A percentile compares a stretch with the other conserved stretches of the same genome.
phyloP scores from a whole-genome alignment of 2,888 invertebrate species.

The Tinea trinotella region DNA sequence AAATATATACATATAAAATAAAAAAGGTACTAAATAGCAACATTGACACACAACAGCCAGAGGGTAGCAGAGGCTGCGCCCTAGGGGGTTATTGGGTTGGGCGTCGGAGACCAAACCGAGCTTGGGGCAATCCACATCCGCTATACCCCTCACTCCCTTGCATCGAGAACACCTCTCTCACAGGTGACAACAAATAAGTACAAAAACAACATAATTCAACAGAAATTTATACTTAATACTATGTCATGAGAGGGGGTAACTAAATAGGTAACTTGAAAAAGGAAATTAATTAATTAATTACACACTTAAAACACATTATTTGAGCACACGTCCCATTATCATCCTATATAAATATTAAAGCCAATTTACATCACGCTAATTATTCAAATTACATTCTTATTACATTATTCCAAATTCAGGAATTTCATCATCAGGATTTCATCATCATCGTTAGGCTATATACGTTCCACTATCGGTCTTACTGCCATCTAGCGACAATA shows the following conservation, averaged over 20 bases:
- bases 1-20: conserved; percentile 49
- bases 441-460: too few relatives aligned
- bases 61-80: conserved; percentile 70
- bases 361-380: too few relatives aligned
- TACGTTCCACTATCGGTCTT: too few relatives aligned
- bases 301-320: not conserved
- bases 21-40: conserved; percentile 27
- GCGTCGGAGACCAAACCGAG: conserved; percentile 63
- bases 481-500: too few relatives aligned
- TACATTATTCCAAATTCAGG: not conserved
- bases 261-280: conserved; percentile 7
- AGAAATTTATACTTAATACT: conserved; percentile 46
- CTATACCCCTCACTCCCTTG: conserved; percentile 72
- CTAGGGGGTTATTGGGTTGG: conserved; percentile 51
- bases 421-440: too few relatives aligned
- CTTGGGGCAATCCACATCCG: conserved; percentile 66
- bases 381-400: too few relatives aligned
- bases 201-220: conserved; percentile 58
- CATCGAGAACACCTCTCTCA: conserved; percentile 73
- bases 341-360: not conserved
- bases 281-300: not conserved
- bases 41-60: conserved; percentile 46
- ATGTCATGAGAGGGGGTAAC: conserved; percentile 35
- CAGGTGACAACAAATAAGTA: conserved; percentile 68
- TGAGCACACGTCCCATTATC: conserved; percentile 3